Evolutionary conservation across 2,888 invertebrate genomes (phyloP), one percentile per base, ranked within the genome.

Genomic region (Entomobrya proxima): DNA sequence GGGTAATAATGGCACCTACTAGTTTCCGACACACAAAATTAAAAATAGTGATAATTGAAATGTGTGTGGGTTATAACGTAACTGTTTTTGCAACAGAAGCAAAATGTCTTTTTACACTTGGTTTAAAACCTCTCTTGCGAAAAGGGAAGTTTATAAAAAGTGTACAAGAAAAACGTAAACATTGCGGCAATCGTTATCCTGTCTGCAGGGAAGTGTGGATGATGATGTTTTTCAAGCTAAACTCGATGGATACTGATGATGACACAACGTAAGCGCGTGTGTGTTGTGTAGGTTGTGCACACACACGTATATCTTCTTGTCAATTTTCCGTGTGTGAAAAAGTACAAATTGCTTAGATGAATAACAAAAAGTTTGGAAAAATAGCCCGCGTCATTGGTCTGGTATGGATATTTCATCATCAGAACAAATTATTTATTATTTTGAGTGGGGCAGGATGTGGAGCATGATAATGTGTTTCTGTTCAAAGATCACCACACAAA

Each of bases 341-440:
- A n/a, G n/a, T n/a, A n/a, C n/a, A n/a, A n/a, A n/a, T n/a, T n/a
- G n/a, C n/a, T n/a, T n/a, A n/a, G n/a, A n/a, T n/a, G n/a, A n/a
- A n/a, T n/a, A n/a, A n/a, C n/a, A n/a, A n/a, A n/a, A n/a, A n/a
- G n/a, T n/a, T n/a, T n/a, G n/a, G n/a, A 24, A 55, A 55, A 55
- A 32, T 2, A 4, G 32, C 15, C n/a, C 15, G 15, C 11, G 61
- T 13, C 47, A 27, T 80, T 30, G 44, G 18, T 81, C 81, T 81
- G 81, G 81, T 74, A 44, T 50, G 30, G 32, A 81, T 81, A 61
- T 81, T 58, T 81, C 81, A 81, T 72, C 81, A 44, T n/a, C n/a
- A n/a, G n/a, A n/a, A n/a, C n/a, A 64, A 55, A 61, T 61, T 74
- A 81, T 81, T 81, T 80, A 69, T 81, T 81, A n/a, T n/a, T 81